Conservation (phyloP, 2,888 invertebrate genomes). For the Conchocele bisecta region DNA sequence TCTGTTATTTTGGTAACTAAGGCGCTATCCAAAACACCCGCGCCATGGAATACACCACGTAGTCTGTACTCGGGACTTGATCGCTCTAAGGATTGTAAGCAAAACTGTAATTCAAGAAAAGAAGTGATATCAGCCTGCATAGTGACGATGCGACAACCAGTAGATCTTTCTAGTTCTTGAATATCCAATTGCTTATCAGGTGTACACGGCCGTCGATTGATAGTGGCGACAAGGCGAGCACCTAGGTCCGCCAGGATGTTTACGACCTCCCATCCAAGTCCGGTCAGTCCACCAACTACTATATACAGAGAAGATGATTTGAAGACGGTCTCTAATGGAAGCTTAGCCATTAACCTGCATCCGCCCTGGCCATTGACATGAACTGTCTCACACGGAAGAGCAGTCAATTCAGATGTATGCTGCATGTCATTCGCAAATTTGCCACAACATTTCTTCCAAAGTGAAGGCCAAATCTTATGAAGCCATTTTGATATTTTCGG, state of each 20-base stretch:
- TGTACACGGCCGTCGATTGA: slow-evolving; percentile 50
- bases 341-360: too few species aligned
- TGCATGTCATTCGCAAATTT: too few species aligned
- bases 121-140: slow-evolving; percentile 61
- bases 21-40: slow-evolving; percentile 61
- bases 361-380: too few species aligned
- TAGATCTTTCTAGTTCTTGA: slow-evolving; percentile 16
- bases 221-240: slow-evolving; percentile 55
- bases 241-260: slow-evolving; percentile 56
- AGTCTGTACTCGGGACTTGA: slow-evolving; percentile 30
- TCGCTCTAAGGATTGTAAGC: slow-evolving; percentile 35
- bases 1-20: slow-evolving; percentile 49
- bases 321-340: too few species aligned
- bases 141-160: slow-evolving; percentile 42
- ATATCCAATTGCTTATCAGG: slow-evolving; percentile 44
- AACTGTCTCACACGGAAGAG: too few species aligned
- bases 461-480: too few species aligned
- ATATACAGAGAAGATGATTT: too few species aligned
- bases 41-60: slow-evolving; percentile 72
- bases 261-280: slow-evolving; percentile 65
- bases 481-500: too few species aligned
- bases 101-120: slow-evolving; percentile 28
- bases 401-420: too few species aligned
- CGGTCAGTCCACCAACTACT: slow-evolving; percentile 66
- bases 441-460: too few species aligned